phyloP scores from a whole-genome alignment of 2,113 vertebrate genomes.

The Oophaga pumilio region DNA sequence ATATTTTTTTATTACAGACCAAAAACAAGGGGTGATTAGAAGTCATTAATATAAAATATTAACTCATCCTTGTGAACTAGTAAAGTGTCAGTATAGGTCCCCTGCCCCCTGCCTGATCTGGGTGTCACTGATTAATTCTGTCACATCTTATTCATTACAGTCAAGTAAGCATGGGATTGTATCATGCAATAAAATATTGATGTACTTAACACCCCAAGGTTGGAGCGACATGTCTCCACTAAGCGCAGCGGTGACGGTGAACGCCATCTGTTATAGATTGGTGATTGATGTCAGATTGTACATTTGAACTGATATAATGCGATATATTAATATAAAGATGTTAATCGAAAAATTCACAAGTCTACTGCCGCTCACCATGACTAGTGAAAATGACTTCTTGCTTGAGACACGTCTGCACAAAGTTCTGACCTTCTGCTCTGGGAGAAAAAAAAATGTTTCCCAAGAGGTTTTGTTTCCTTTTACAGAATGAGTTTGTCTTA shows the following conservation, averaged over 20 bases:
- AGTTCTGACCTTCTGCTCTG: slow-evolving; percentile 35
- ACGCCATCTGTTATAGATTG: slow-evolving; percentile 47
- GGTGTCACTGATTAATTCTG: slow-evolving; percentile 52
- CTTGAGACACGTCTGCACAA: background rate
- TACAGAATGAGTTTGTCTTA: slow-evolving; percentile 29
- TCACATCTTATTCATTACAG: slow-evolving; percentile 45
- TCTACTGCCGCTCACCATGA: background rate
- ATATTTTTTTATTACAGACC: no score
- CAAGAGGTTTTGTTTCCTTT: slow-evolving; percentile 37
- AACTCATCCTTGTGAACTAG: background rate
- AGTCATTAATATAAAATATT: slow-evolving; percentile 29
- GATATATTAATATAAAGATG: slow-evolving; percentile 4
- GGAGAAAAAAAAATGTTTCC: background rate
- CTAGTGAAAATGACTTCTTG: background rate
- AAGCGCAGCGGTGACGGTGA: slow-evolving; percentile 20
- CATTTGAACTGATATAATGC: background rate
- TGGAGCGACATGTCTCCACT: slow-evolving; percentile 42
- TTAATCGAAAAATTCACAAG: slow-evolving; percentile 10
- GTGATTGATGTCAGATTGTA: slow-evolving; percentile 14
- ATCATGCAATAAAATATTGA: slow-evolving; percentile 55
- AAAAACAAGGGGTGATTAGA: slow-evolving; percentile 6
- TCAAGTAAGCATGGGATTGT: slow-evolving; percentile 25
- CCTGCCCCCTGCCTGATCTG: slow-evolving; percentile 39
- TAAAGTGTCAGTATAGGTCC: slow-evolving; percentile 10
- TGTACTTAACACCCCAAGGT: slow-evolving; percentile 57